phyloP scores from a whole-genome alignment of 1,140 invertebrate species.

The Augochlora pura region DNA sequence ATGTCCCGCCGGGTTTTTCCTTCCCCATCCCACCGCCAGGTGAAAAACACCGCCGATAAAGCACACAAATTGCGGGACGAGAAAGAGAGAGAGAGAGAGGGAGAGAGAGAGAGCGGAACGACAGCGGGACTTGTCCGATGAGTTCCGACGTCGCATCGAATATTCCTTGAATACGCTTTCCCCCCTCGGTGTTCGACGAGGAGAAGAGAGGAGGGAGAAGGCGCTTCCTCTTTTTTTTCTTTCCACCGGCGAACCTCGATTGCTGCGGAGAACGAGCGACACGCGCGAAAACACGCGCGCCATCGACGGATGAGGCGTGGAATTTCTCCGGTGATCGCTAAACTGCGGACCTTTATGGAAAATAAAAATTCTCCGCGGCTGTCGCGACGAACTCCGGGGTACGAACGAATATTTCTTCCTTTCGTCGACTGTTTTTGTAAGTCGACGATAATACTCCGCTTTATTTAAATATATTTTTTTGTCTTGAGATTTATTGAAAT shows the following conservation, averaged over 20 bases:
- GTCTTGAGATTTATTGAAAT: too few relatives aligned
- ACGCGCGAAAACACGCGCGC: neutral
- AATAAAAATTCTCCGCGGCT: too few relatives aligned
- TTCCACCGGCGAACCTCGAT: neutral
- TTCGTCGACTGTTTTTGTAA: too few relatives aligned
- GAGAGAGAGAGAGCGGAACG: neutral
- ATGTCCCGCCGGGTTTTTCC: conserved; percentile 57
- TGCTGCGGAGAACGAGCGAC: neutral
- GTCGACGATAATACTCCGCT: too few relatives aligned
- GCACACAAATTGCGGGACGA: conserved; percentile 60
- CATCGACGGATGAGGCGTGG: neutral
- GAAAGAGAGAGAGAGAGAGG: too few relatives aligned
- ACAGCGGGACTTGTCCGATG: conserved; percentile 32
- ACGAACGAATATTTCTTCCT: too few relatives aligned
- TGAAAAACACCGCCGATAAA: conserved; percentile 55
- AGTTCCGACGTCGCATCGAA: conserved; percentile 55
- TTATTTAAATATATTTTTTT: too few relatives aligned
- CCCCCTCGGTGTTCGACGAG: neutral
- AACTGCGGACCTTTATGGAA: too few relatives aligned
- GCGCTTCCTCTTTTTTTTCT: neutral
- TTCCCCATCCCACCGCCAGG: neutral
- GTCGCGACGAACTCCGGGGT: too few relatives aligned
- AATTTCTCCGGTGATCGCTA: neutral
- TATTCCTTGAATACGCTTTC: conserved; percentile 47
- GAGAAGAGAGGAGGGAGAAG: too few relatives aligned